Percentiles rank a stretch among this genome's conserved stretches.
Conservation (phyloP, 2,113 vertebrate genomes). For the Callipepla squamata region DNA sequence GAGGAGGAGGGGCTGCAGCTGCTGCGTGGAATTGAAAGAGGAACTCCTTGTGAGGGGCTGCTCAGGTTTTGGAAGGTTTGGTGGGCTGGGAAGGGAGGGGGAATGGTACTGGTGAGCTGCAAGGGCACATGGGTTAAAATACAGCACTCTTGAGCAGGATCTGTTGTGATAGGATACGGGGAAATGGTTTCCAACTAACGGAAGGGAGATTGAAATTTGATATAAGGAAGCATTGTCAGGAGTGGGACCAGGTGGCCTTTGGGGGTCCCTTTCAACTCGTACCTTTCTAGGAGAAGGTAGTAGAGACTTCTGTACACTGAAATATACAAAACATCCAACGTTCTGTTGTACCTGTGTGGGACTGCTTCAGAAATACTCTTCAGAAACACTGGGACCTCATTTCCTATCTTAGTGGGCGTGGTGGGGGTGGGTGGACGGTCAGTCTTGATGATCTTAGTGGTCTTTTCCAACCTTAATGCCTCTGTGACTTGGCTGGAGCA, state of each 20-base stretch:
- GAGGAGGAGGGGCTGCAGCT: neutral
- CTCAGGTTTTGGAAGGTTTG: neutral
- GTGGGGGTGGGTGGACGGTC: too few relatives aligned
- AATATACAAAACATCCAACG: accelerated
- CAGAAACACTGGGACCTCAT: neutral
- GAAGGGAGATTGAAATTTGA: too few relatives aligned
- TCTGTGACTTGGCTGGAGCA: too few relatives aligned
- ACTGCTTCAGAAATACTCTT: neutral
- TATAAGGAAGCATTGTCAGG: too few relatives aligned
- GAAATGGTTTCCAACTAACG: too few relatives aligned
- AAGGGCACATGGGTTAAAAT: neutral
- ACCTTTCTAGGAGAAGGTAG: neutral
- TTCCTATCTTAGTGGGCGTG: neutral
- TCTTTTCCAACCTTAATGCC: too few relatives aligned
- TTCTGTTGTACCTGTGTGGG: neutral
- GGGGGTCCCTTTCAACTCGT: too few relatives aligned
- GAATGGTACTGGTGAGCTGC: neutral
- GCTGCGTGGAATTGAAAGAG: neutral
- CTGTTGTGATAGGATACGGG: too few relatives aligned
- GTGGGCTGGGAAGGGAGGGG: neutral
- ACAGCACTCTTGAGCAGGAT: neutral
- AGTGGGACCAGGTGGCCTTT: too few relatives aligned
- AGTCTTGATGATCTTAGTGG: too few relatives aligned
- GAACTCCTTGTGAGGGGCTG: neutral
- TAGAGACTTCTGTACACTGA: neutral